phyloP scores from a whole-genome alignment of 2,113 vertebrate genomes.

The Melospiza georgiana region DNA sequence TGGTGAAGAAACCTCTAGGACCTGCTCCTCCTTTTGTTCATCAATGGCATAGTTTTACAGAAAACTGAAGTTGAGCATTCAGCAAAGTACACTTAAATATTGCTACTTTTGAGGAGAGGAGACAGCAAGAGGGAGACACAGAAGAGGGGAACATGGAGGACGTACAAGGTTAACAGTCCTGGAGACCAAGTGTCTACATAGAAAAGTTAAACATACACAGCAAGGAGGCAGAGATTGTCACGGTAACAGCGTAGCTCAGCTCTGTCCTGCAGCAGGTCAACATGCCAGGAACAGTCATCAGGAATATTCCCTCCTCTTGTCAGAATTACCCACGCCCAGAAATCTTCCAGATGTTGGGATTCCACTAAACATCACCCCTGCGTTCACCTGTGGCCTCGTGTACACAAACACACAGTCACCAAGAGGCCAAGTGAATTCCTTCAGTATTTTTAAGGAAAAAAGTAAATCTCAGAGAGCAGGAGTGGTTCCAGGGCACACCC shows the following conservation, averaged over 20 bases:
- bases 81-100: slow-evolving; percentile 7
- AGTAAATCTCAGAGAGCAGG: neutral
- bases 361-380: neutral
- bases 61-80: slow-evolving; percentile 10
- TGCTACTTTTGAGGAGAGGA: slow-evolving; percentile 10
- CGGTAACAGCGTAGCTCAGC: neutral
- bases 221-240: slow-evolving; percentile 14
- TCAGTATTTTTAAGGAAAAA: neutral
- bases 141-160: neutral
- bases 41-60: neutral
- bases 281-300: neutral
- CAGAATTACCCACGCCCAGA: neutral
- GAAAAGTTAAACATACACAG: neutral
- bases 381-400: neutral
- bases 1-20: slow-evolving; percentile 52
- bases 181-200: neutral
- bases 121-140: neutral
- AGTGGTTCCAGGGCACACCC: neutral
- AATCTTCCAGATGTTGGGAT: neutral
- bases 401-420: rapidly evolving
- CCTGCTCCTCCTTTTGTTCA: neutral
- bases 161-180: slow-evolving; percentile 25
- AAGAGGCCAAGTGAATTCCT: neutral
- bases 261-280: neutral
- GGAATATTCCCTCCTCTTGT: neutral